Base-by-base conservation (phyloP, 2,113 vertebrate genomes). In the Mola mola region DNA sequence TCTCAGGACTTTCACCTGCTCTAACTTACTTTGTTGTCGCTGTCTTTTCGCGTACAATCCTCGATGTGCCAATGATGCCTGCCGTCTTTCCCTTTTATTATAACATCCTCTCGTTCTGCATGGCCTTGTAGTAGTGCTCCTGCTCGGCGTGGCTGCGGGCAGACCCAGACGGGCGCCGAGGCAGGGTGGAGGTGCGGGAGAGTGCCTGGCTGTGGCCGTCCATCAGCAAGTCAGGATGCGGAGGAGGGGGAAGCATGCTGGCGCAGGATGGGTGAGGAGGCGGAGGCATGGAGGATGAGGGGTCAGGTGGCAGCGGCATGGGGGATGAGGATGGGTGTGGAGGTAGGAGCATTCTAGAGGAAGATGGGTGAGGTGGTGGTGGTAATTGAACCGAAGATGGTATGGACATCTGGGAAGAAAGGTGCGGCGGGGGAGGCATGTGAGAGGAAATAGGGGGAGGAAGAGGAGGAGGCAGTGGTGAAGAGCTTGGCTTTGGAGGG, bases 161-260 rank as follows among this genome's bases (percentile, higher is more conserved):
- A 0, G 90, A 87, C 1, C 70, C 50, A 2, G 90, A 86, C 0
- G 87, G 89, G 47, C 94, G 94, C 22, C 93, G 92, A 16, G 95
- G 87, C 48, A 99, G 87, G 0, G 95, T 96, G 8, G 87, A 91
- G 48, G 96, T 93, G 0, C 93, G 91, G 85, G 94, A 94, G 51
- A 91, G 69, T 0, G 86, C 24, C 58, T 89, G 89, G 48, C 60
- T 63, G 62, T 87, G 86, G 56, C 78, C 26, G 16, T 93, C 92
- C 74, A 95, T 83, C 3, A 94, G 92, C 57, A 96, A 70, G 8
- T 93, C 92, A 0, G 93, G 92, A 1, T 94, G 94, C 0, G 93
- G 92, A 0, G 92, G 87, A 2, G 93, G 92, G 0, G 90, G 87
- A 1, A 87, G 86, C 66, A 88, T 74, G 77, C 61, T 31, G 48